Conservation (phyloP, 2,888 invertebrate species). For the Scaeva pyrastri region DNA sequence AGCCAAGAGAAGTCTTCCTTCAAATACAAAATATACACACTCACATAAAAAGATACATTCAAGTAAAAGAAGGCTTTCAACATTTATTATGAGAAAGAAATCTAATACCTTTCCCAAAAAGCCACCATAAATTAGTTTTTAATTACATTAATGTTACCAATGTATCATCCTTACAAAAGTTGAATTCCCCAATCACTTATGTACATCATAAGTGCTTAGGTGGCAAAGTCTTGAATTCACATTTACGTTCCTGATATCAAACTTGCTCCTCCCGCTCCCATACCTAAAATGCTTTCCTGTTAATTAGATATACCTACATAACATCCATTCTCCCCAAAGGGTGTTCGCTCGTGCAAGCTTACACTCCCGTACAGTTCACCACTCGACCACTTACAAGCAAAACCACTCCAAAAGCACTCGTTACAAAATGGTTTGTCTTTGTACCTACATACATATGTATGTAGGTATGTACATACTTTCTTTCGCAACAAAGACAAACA, state of each 20-base stretch:
- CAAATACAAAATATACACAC: too few relatives aligned
- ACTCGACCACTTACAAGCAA: constrained; percentile 31
- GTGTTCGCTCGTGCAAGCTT: constrained; percentile 51
- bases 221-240: neutral
- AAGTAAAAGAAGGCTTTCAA: neutral
- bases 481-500: constrained; percentile 44
- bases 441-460: too few relatives aligned
- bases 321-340: constrained; percentile 44
- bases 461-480: constrained; percentile 55
- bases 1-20: too few relatives aligned
- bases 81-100: neutral
- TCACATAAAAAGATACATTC: too few relatives aligned
- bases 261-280: neutral
- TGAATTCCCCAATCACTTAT: neutral
- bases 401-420: constrained; percentile 52
- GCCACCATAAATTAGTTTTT: constrained; percentile 8
- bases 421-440: constrained; percentile 49
- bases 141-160: constrained; percentile 15
- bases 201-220: constrained; percentile 16
- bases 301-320: constrained; percentile 63
- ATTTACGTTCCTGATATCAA: constrained; percentile 1
- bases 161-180: constrained; percentile 11
- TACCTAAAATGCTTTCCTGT: constrained; percentile 26
- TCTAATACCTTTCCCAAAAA: neutral
- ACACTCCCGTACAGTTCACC: constrained; percentile 20